Percentiles rank a stretch among this genome's conserved stretches.
phyloP scores from a whole-genome alignment of 2,888 invertebrate genomes.

The Muscina levida region DNA sequence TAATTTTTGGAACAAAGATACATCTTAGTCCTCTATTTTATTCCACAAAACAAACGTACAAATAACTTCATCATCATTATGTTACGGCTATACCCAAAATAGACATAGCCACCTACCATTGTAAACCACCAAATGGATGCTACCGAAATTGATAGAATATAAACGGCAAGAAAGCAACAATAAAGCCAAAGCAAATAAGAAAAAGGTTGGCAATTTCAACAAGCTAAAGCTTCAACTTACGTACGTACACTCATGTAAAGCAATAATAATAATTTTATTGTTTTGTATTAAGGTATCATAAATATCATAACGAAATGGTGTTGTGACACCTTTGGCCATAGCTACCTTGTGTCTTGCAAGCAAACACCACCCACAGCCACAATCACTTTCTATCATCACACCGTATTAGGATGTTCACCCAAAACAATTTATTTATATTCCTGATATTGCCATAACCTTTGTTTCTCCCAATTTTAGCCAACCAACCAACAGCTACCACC shows the following conservation, averaged over 20 bases:
- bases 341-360: slow-evolving; percentile 4
- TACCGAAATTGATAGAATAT: no score
- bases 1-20: no score
- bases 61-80: no score
- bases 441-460: slow-evolving; percentile 6
- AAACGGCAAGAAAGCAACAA: background rate
- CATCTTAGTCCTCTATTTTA: no score
- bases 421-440: slow-evolving; percentile 52
- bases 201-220: slow-evolving; percentile 32
- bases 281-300: slow-evolving; percentile 52
- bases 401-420: slow-evolving; percentile 26
- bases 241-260: slow-evolving; percentile 45
- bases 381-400: background rate
- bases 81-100: no score
- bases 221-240: slow-evolving; percentile 5
- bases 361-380: background rate
- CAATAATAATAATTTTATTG: slow-evolving; percentile 63
- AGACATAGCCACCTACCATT: no score
- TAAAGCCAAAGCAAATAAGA: slow-evolving; percentile 46
- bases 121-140: no score
- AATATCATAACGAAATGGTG: slow-evolving; percentile 44
- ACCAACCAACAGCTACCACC: slow-evolving; percentile 55
- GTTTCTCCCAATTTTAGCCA: slow-evolving; percentile 20
- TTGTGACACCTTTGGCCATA: slow-evolving; percentile 23
- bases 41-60: no score